Evolutionary conservation across 2,797 vertebrate genomes (phyloP).

Genomic region (Denticeps clupeoides): DNA sequence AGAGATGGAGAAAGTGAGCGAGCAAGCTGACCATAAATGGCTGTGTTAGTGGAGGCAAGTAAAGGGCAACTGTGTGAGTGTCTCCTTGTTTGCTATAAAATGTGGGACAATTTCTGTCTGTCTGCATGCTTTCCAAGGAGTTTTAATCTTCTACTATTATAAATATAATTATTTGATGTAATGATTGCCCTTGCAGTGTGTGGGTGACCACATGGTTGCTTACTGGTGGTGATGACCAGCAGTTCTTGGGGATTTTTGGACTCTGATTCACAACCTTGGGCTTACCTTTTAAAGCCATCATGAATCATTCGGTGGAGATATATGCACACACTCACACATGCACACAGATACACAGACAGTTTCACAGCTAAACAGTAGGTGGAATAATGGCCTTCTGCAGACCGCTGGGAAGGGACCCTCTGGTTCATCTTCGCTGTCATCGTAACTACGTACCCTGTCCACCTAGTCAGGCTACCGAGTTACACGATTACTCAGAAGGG

Average conservation of each 20-base stretch:
- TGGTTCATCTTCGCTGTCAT: too few relatives aligned
- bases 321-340: slow-evolving; percentile 1
- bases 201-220: slow-evolving; percentile 6
- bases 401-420: too few relatives aligned
- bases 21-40: slow-evolving; percentile 30
- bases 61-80: slow-evolving; percentile 25
- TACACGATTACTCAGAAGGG: not conserved
- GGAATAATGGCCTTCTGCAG: too few relatives aligned
- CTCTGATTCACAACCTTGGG: slow-evolving; percentile 28
- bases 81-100: slow-evolving; percentile 1
- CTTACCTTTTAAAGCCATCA: slow-evolving; percentile 49
- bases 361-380: slow-evolving; percentile 9
- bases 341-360: slow-evolving; percentile 11
- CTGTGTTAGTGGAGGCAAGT: slow-evolving; percentile 29
- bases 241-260: slow-evolving; percentile 34
- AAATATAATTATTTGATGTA: too few relatives aligned
- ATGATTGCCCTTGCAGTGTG: too few relatives aligned
- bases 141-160: too few relatives aligned
- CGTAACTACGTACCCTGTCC: too few relatives aligned
- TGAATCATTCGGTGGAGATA: slow-evolving; percentile 17
- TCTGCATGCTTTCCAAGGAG: too few relatives aligned
- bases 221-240: slow-evolving; percentile 16
- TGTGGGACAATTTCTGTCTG: not conserved
- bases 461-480: not conserved
- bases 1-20: not conserved